Percentiles rank a stretch among this genome's conserved stretches.
Evolutionary conservation across 2,888 invertebrate genomes (phyloP).

Genomic region (Plebejus anna): DNA sequence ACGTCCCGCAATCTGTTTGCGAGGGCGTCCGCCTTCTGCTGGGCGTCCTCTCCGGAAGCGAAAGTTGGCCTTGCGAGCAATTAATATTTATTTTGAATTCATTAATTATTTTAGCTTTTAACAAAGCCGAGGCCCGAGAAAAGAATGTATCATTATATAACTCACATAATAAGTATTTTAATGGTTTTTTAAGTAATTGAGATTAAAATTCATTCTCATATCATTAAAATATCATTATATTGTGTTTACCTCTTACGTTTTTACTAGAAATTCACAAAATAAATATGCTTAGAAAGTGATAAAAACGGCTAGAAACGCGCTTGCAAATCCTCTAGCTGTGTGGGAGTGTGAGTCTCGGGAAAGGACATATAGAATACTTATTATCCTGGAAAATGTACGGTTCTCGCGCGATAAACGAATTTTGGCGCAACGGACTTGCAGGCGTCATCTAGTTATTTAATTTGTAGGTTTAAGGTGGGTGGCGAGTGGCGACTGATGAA

Average conservation of each 20-base stretch:
- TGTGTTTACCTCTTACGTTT: background rate
- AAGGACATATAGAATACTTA: background rate
- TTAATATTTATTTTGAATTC: too few species aligned
- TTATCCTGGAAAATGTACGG: background rate
- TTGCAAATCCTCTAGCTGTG: background rate
- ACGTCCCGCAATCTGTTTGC: too few species aligned
- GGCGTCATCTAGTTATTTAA: too few species aligned
- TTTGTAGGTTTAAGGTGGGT: too few species aligned
- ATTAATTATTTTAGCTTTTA: too few species aligned
- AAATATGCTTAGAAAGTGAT: background rate
- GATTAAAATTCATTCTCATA: background rate
- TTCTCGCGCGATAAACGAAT: too few species aligned
- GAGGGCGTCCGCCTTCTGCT: too few species aligned
- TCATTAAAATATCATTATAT: background rate
- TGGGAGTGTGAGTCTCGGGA: background rate
- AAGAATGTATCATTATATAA: background rate
- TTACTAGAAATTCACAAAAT: background rate
- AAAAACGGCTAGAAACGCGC: background rate
- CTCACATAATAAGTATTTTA: background rate
- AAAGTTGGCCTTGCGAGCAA: too few species aligned
- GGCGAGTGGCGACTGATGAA: too few species aligned
- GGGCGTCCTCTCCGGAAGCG: too few species aligned
- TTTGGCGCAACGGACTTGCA: too few species aligned
- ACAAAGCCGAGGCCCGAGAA: background rate
- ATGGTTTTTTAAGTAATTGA: conserved; percentile 7